Base-by-base conservation (phyloP, 1,140 invertebrate species). In the Meloidogyne floridensis region DNA sequence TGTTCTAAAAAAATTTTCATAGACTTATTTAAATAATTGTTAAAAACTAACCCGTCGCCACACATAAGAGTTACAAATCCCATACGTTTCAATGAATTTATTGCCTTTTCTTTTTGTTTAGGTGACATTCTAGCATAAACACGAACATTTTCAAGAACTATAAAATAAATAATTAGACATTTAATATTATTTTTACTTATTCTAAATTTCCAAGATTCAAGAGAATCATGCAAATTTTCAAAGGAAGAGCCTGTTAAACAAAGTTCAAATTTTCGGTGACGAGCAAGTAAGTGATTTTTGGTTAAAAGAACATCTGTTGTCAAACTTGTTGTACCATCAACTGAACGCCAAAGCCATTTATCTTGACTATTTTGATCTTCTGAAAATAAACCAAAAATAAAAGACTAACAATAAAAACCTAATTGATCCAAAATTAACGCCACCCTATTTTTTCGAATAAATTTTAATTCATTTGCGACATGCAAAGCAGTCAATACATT, bases 401-500 rank as follows among this genome's bases (percentile, higher is more conserved):
- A 8, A 54, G 2, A 47, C 0, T 72, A 56, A 70, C 5, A 47
- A 20, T 18, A 59, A n/a, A 56, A 78, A 86, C 78, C 82, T 69
- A 83, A 84, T 73, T 86, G 77, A 71, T 90, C 90, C 11, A 91
- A 74, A 85, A 98, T 94, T 0, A 98, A 90, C 2, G 94, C 93
- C 32, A 91, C 88, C 51, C 92, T 90, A 86, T 94, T 94, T 85
- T 93, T 93, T 43, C 90, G 90, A 0, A 94, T 95, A 89, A 99
- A 98, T 85, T 94, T 93, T 47, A 99, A 91, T 91, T 98, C 95
- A 87, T 94, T 94, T 4, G 96, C 96, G 7, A 99, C 97, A 91
- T 99, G 96, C 91, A 97, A 99, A 20, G 98, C 98, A 0, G 98
- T 99, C 56, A 99, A 91, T 9, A 97, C 96, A 93, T 98, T 99